Conservation (phyloP, 2,888 invertebrate species). For the Yponomeuta evonymella region DNA sequence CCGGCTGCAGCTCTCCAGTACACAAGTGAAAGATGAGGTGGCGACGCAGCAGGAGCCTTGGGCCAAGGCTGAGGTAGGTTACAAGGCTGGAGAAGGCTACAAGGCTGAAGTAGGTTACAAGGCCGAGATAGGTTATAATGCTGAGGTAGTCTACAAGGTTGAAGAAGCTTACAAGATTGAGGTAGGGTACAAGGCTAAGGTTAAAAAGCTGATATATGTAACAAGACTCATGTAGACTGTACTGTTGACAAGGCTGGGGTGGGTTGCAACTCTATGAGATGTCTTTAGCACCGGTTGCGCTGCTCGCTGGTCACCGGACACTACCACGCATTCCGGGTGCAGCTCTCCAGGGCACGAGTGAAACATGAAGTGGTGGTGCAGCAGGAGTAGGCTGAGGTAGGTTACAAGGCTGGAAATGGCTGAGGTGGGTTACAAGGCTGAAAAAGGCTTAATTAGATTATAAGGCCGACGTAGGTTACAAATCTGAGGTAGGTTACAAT, state of each 20-base stretch:
- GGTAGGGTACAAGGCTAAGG: not conserved
- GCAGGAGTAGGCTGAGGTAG: not conserved
- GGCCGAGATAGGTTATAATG: not conserved
- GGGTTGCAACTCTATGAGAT: too few species aligned
- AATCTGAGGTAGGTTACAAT: not conserved
- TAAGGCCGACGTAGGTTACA: too few species aligned
- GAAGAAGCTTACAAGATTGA: not conserved
- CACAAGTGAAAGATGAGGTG: constrained; percentile 52
- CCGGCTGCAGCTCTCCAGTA: constrained; percentile 43
- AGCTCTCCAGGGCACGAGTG: too few species aligned
- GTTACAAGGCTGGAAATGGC: not conserved
- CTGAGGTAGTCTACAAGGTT: not conserved
- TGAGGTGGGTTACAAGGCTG: not conserved
- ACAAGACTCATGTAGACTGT: too few species aligned
- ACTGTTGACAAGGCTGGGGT: too few species aligned
- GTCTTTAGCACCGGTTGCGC: too few species aligned
- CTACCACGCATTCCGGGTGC: too few species aligned
- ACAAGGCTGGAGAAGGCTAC: not conserved
- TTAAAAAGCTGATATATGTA: too few species aligned
- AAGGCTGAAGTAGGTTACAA: not conserved
- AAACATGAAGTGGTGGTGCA: too few species aligned
- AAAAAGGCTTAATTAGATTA: too few species aligned
- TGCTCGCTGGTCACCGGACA: too few species aligned
- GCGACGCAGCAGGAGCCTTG: constrained; percentile 48
- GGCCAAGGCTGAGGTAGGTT: constrained; percentile 49